These are phyloP conservation scores for Lanius ludovicianus DNA, from an alignment of 2,113 vertebrate genomes.

Conservation along the genomic window DNA sequence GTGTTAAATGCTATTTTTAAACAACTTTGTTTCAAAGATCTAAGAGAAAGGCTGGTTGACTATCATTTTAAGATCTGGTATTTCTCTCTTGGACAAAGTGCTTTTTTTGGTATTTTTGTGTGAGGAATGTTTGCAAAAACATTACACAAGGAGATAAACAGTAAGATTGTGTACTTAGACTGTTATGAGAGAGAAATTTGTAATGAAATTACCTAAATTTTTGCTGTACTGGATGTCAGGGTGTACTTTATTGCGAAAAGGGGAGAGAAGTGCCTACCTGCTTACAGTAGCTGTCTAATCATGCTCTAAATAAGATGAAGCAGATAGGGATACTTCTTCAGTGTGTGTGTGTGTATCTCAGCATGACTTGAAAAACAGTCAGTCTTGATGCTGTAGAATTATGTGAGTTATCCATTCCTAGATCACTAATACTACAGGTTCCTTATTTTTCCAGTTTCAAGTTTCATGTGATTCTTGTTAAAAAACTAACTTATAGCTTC, in stretches of 20 bases:
- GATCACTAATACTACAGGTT: not conserved
- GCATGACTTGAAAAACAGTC: not conserved
- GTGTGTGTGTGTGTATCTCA: rapidly evolving
- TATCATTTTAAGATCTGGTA: not conserved
- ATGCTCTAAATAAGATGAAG: not conserved
- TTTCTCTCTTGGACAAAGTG: not conserved
- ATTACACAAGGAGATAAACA: not conserved
- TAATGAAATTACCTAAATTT: not conserved
- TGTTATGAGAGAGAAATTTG: not conserved
- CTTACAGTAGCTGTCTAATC: not conserved
- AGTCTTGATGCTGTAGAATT: not conserved
- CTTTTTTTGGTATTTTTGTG: not conserved
- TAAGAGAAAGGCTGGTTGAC: not conserved
- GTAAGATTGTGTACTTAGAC: not conserved
- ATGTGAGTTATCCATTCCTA: not conserved
- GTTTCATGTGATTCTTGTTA: not conserved
- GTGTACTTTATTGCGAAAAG: not conserved
- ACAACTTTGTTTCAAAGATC: not conserved
- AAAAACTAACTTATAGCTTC: not conserved
- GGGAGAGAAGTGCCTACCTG: not conserved
- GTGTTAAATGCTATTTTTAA: not conserved
- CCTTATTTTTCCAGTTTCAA: not conserved
- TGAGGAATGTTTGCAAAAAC: not conserved
- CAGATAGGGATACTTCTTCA: not conserved
- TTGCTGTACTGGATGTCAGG: not conserved